Evolutionary conservation across 2,888 invertebrate genomes (phyloP).

Genomic region (Punctoribates punctum): DNA sequence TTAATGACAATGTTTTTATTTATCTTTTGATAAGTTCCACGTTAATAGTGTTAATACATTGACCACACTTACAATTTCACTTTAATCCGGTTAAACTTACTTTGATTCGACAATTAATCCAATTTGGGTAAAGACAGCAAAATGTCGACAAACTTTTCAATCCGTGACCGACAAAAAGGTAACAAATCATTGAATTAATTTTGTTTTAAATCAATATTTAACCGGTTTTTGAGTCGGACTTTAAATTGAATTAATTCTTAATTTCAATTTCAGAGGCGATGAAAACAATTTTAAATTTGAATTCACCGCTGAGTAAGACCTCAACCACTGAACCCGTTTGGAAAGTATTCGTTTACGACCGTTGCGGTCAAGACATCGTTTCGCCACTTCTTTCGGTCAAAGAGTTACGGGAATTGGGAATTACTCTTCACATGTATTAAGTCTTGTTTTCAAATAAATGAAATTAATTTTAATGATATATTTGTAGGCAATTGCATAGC

Average conservation of each 20-base stretch:
- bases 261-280: constrained; percentile 63
- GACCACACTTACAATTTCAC: neutral
- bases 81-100: neutral
- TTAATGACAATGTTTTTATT: neutral
- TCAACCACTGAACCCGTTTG: constrained; percentile 75
- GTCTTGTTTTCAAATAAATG: neutral
- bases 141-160: constrained; percentile 26
- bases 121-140: neutral
- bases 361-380: constrained; percentile 95
- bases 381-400: constrained; percentile 93
- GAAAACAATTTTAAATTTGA: constrained; percentile 92
- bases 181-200: neutral
- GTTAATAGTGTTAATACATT: neutral
- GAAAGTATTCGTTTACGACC: constrained; percentile 95
- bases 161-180: constrained; percentile 41
- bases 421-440: constrained; percentile 93
- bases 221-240: neutral
- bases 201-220: neutral
- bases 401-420: constrained; percentile 89
- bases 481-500: constrained; percentile 52
- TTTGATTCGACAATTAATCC: neutral
- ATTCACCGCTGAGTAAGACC: constrained; percentile 71
- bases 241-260: neutral
- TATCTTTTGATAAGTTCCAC: neutral
- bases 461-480: neutral